Base-by-base conservation (phyloP, 64 coral and sea anemone genomes). In the Catalaphyllia jardinei region DNA sequence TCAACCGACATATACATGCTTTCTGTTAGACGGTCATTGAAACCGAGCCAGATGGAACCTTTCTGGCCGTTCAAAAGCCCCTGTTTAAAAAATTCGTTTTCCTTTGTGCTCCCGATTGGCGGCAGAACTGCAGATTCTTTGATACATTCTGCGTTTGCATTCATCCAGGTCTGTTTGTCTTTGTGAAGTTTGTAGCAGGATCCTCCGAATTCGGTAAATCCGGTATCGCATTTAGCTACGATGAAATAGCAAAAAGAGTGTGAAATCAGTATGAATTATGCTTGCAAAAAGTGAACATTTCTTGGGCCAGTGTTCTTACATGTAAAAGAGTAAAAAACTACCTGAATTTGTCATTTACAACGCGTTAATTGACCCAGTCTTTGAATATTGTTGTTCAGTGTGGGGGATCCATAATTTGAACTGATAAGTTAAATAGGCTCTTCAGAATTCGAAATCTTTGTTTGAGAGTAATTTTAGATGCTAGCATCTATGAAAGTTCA, bases 1-100 rank as follows among this genome's bases (percentile, higher is more conserved):
- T 87, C 90, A 24, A 92, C 90, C 15, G 84, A 75, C 60, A 84
- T 92, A 39, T 92, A 92, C 82, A 92, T 92, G 25, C 90, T 81
- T 33, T 92, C 90, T 30, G 61, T 51, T 13, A 92, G 13, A 31
- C 90, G 72, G 60, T 92, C 90, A 25, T 92, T 92, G 19, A 92
- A 86, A 31, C 83, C 83, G 38, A 69, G 62, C 81, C 81, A 85
- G 24, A 11, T 85, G 38, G 52, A 85, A 16, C 63, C 81, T 71
- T 71, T 85, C n/a, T 85, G 33, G 38, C 16, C 81, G 18, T 71
- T 85, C 13, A 85, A 71, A 18, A 85, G 81, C 15, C 81, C 81
- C 38, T 85, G 81, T 39, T 85, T 85, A 31, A 85, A 85, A 71
- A 71, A 85, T 4, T 85, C 81, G 20, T 85, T 85, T 71, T 85